These are phyloP conservation scores for Chromobotia macracanthus DNA, from an alignment of 2,797 vertebrate species.

Conservation along the genomic window DNA sequence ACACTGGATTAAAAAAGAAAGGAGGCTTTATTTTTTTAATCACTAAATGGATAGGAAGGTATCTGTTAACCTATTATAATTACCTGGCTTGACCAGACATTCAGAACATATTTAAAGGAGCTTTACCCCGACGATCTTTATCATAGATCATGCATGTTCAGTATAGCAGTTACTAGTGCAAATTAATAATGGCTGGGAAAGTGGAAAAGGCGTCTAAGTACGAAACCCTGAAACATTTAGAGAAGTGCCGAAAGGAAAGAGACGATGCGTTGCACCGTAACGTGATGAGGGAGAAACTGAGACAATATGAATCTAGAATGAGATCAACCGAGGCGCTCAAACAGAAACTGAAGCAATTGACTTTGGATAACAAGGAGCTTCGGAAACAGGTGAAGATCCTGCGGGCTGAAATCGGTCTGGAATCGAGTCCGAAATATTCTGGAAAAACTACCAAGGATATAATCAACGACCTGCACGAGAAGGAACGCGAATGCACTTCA, in stretches of 20 bases:
- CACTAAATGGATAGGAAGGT: background rate
- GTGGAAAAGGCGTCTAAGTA: conserved; percentile 75
- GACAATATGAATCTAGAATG: conserved; percentile 72
- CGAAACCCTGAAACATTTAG: conserved; percentile 78
- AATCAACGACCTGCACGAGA: conserved; percentile 77
- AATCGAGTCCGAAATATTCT: conserved; percentile 74
- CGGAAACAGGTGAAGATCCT: conserved; percentile 78
- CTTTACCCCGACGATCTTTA: conserved; percentile 26
- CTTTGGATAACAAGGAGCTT: conserved; percentile 78
- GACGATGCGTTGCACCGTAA: conserved; percentile 78
- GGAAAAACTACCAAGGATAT: conserved; percentile 82
- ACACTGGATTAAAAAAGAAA: conserved; percentile 25
- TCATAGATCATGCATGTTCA: conserved; percentile 28
- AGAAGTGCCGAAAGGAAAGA: conserved; percentile 80
- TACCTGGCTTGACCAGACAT: background rate
- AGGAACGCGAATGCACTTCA: conserved; percentile 74
- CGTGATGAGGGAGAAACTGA: conserved; percentile 76
- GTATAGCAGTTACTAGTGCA: conserved; percentile 10
- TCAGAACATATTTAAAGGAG: conserved; percentile 12
- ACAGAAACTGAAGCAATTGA: conserved; percentile 77
- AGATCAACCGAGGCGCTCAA: conserved; percentile 77
- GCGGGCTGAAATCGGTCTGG: conserved; percentile 79
- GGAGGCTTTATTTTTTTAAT: conserved; percentile 17
- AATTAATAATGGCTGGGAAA: conserved; percentile 74
- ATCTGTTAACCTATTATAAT: conserved; percentile 7